A percentile compares a stretch with the other conserved stretches of the same genome.
phyloP scores from a whole-genome alignment of 2,797 vertebrate species.

The Chrysolophus pictus region DNA sequence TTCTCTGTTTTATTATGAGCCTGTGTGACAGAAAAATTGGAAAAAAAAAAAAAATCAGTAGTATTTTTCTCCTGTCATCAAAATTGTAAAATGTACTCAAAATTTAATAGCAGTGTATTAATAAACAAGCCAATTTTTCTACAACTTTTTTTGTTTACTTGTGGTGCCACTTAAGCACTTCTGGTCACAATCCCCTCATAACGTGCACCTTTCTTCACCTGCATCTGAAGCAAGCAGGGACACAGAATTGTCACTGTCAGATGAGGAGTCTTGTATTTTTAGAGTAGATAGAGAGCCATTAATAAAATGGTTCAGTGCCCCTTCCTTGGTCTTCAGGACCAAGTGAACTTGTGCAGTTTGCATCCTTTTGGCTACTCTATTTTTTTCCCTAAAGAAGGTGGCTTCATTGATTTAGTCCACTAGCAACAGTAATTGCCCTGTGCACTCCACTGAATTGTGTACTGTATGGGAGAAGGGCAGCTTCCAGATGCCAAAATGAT shows the following conservation, averaged over 20 bases:
- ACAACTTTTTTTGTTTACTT: background rate
- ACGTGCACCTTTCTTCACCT: background rate
- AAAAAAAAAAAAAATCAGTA: accelerated
- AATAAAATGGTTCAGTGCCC: no score
- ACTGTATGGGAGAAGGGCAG: background rate
- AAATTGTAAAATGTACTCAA: background rate
- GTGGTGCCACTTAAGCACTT: background rate
- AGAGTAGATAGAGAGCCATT: no score
- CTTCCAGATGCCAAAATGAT: background rate
- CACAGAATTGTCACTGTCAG: no score
- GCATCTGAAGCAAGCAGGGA: background rate
- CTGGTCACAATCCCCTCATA: background rate
- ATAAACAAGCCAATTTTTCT: background rate
- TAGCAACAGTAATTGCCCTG: background rate
- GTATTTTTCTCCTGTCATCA: background rate
- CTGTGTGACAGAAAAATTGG: background rate
- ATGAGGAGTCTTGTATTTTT: no score
- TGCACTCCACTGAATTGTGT: background rate
- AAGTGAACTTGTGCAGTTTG: no score
- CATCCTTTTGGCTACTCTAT: no score
- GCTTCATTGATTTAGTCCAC: no score
- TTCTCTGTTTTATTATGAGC: background rate
- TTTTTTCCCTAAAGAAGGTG: no score
- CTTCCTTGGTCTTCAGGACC: no score
- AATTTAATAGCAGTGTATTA: background rate